Evolutionary conservation across 2,888 invertebrate genomes (phyloP), one percentile per base, ranked within the genome.

Genomic region (Ferrisia virgata): DNA sequence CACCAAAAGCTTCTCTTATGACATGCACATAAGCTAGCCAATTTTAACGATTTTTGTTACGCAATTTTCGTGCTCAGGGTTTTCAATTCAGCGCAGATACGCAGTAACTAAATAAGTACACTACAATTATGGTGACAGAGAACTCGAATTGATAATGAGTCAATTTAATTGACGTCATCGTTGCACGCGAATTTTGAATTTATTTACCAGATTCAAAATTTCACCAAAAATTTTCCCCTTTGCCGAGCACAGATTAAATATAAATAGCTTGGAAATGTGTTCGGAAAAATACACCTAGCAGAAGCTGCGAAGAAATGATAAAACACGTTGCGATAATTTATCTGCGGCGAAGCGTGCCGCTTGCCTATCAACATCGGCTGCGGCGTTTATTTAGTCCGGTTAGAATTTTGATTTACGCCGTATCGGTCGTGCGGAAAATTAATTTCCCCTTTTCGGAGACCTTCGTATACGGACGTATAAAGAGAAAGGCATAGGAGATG

Each of bases 11-110:
- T 72, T 72, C 33, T n/a, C 28, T 64, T 64, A 33, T 25, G 33
- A 72, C 72, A 72, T 72, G 72, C 72, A 72, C 31, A 72, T 72
- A 33, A 72, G 33, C 31, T 72, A 72, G 33, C 31, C 72, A 33
- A 72, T 72, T 72, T 33, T 33, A 72, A 33, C 72, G 64, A 64
- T 11, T 64, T 31, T 31, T 64, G 11, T n/a, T 64, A 28, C 28
- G 5, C 4, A 53, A 53, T 18, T 53, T 39, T 39, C 39, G 22
- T 3, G 22, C 0, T 13, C 11, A 8, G 43, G 2, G 58, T 47
- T 8, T 47, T 18, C 13, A 47, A 18, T 4, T 47, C 13, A 3
- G 18, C 18, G 13, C 47, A 47, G 25, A 13, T 40, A 18, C 18
- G 40, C 13, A 40, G 11, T 40, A 40, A 13, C 9, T 11, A 13